Conservation (phyloP, 2,113 vertebrate genomes). For the Cnemophilus loriae region DNA sequence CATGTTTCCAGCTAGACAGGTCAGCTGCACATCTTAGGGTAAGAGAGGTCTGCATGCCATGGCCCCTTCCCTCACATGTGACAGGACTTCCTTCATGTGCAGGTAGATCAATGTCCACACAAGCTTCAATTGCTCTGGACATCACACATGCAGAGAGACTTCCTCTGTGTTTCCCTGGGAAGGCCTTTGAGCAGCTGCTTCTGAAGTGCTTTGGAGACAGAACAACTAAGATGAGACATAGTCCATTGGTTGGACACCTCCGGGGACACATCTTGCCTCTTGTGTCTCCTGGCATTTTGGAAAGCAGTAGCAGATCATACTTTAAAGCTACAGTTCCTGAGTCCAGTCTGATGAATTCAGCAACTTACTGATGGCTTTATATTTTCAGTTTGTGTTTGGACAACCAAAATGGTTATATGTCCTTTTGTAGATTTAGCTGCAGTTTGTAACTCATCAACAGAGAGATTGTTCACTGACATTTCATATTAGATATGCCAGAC, state of each 20-base stretch:
- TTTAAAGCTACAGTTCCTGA: not conserved
- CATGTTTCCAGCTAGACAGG: not conserved
- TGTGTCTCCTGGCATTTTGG: not conserved
- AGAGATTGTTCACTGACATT: not conserved
- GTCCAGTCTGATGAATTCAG: not conserved
- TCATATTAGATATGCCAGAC: not conserved
- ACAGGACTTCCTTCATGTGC: not conserved
- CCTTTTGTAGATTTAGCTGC: not conserved
- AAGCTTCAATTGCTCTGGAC: not conserved
- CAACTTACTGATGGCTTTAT: not conserved
- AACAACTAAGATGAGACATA: rapidly evolving
- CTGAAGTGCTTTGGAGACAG: not conserved
- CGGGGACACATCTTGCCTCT: not conserved
- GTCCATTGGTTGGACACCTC: not conserved
- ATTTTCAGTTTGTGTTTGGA: not conserved
- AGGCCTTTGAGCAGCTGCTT: not conserved
- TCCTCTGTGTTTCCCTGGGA: not conserved
- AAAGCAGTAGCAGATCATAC: not conserved
- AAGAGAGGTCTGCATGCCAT: not conserved
- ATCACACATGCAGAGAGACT: rapidly evolving
- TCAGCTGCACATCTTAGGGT: not conserved
- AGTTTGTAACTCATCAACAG: not conserved
- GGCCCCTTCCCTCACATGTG: not conserved
- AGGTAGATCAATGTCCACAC: not conserved
- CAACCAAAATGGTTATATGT: not conserved